Evolutionary conservation across 2,797 vertebrate genomes (phyloP).

Genomic region (Fistularia commersonii): DNA sequence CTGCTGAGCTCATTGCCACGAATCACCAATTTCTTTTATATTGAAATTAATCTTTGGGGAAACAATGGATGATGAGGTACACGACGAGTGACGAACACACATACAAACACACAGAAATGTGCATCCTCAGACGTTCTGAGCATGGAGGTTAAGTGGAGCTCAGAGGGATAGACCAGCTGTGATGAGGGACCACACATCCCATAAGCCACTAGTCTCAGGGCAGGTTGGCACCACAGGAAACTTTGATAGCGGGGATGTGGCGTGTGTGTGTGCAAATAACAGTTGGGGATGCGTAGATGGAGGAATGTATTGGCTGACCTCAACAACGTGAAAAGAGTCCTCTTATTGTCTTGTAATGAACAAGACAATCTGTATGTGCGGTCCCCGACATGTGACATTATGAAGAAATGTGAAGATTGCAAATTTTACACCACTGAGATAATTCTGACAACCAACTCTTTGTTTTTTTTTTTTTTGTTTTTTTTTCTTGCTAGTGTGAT

Average conservation of each 20-base stretch:
- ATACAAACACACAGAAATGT: neutral
- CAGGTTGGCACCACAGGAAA: conserved; percentile 48
- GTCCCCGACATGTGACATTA: conserved; percentile 25
- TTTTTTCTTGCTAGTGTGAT: too few relatives aligned
- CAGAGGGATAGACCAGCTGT: conserved; percentile 51
- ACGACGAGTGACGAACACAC: conserved; percentile 2
- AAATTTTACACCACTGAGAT: conserved; percentile 27
- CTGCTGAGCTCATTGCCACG: too few relatives aligned
- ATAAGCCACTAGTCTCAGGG: conserved; percentile 55
- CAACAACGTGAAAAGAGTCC: conserved; percentile 42
- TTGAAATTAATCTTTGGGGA: too few relatives aligned
- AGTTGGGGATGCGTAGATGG: conserved; percentile 12
- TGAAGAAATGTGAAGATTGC: conserved; percentile 28
- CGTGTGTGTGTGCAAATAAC: conserved; percentile 11
- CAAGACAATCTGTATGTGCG: conserved; percentile 14
- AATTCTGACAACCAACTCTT: conserved; percentile 10
- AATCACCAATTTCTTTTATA: too few relatives aligned
- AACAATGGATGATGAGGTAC: neutral
- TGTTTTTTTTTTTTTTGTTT: neutral
- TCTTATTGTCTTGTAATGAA: conserved; percentile 29
- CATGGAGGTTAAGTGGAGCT: conserved; percentile 61
- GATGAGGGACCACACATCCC: conserved; percentile 57
- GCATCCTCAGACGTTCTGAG: conserved; percentile 19
- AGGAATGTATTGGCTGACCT: conserved; percentile 32
- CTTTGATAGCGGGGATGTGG: conserved; percentile 35